phyloP scores from a whole-genome alignment of 2,888 invertebrate genomes.

The Sinodicranocentrus sp. region DNA sequence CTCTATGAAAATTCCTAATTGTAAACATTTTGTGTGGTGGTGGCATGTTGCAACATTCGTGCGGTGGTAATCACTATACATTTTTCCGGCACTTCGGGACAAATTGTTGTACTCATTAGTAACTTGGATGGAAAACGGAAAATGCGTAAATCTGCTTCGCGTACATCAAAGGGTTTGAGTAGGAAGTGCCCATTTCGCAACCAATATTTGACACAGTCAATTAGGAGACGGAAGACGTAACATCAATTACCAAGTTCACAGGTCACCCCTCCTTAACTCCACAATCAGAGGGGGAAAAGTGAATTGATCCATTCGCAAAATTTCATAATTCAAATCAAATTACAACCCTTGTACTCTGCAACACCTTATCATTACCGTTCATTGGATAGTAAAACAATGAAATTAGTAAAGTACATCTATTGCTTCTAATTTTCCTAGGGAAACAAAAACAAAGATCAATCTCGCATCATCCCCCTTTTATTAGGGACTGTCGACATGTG shows the following conservation, averaged over 20 bases:
- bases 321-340: constrained; percentile 60
- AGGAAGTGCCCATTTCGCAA: no score
- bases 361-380: constrained; percentile 6
- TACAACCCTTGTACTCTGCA: not conserved
- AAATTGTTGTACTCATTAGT: no score
- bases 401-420: not conserved
- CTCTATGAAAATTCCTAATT: no score
- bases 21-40: not conserved
- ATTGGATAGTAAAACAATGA: not conserved
- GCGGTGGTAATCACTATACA: no score
- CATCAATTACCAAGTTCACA: constrained; percentile 62
- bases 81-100: no score
- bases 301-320: constrained; percentile 40
- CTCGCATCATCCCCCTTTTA: not conserved
- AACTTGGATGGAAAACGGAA: no score
- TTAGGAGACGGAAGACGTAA: not conserved
- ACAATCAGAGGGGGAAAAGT: constrained; percentile 8
- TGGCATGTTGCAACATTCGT: no score
- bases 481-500: not conserved
- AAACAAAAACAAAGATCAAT: not conserved
- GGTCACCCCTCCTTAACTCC: constrained; percentile 39
- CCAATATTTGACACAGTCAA: no score
- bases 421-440: no score
- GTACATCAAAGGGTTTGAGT: no score
- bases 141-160: no score